Conservation (phyloP, 2,797 vertebrate species). For the Amblyraja radiata region DNA sequence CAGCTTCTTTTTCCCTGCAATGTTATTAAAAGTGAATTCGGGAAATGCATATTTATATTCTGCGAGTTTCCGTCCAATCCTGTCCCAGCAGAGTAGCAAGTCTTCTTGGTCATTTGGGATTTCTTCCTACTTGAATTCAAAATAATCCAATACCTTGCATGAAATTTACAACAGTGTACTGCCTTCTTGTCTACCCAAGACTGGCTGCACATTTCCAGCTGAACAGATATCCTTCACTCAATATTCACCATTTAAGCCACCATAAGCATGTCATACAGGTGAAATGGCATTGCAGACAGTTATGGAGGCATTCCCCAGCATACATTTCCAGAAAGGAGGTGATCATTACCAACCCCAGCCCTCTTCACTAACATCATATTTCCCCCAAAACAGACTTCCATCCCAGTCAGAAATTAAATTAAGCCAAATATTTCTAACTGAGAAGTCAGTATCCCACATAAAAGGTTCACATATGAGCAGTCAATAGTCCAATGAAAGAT, state of each 20-base stretch:
- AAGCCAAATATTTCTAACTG: neutral
- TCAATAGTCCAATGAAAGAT: neutral
- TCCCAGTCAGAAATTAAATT: neutral
- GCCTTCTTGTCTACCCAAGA: neutral
- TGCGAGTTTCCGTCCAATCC: neutral
- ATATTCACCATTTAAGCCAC: neutral
- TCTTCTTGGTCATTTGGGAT: neutral
- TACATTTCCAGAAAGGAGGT: neutral
- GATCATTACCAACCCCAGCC: neutral
- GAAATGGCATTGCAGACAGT: neutral
- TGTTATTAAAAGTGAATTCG: neutral
- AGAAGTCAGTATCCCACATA: neutral
- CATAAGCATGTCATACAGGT: neutral
- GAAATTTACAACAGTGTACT: neutral
- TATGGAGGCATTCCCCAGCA: neutral
- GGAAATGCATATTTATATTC: neutral
- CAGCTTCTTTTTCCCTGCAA: neutral
- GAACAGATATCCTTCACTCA: neutral
- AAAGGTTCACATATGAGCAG: neutral
- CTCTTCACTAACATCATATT: neutral
- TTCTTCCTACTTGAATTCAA: neutral
- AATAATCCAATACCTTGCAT: neutral
- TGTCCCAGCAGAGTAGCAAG: neutral
- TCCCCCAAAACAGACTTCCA: neutral
- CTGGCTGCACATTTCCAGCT: neutral